Conservation (phyloP, 2,797 vertebrate species). For the Myoxocephalus aenaeus region DNA sequence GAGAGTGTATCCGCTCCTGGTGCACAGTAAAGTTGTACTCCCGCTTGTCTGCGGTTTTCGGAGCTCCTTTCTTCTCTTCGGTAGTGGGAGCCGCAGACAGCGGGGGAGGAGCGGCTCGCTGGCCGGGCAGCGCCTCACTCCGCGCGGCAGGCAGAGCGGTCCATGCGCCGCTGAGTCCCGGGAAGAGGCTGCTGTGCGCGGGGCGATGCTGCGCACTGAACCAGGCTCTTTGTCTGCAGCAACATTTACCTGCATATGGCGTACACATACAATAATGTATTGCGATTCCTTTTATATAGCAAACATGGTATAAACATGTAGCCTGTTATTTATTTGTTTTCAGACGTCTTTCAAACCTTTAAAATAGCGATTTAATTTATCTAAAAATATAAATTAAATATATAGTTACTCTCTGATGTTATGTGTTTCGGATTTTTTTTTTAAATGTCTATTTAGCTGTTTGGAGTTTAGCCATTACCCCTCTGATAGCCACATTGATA, state of each 20-base stretch:
- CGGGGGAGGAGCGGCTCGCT: slow-evolving; percentile 24
- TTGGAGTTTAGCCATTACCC: background rate
- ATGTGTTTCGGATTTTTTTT: background rate
- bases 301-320: background rate
- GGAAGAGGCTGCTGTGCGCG: background rate
- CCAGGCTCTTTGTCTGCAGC: background rate
- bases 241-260: background rate
- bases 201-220: background rate
- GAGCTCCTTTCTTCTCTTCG: slow-evolving; percentile 2
- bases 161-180: slow-evolving; percentile 56
- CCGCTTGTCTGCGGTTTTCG: background rate
- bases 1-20: background rate
- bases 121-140: slow-evolving; percentile 38
- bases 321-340: background rate
- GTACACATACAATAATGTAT: background rate
- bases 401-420: background rate
- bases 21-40: background rate
- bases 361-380: background rate
- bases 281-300: background rate
- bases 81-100: slow-evolving; percentile 24
- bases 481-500: too few relatives aligned
- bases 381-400: background rate
- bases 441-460: background rate
- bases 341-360: background rate
- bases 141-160: slow-evolving; percentile 40